Evolutionary conservation across 1,140 invertebrate species (phyloP).

Genomic region (Eufriesea mexicana): DNA sequence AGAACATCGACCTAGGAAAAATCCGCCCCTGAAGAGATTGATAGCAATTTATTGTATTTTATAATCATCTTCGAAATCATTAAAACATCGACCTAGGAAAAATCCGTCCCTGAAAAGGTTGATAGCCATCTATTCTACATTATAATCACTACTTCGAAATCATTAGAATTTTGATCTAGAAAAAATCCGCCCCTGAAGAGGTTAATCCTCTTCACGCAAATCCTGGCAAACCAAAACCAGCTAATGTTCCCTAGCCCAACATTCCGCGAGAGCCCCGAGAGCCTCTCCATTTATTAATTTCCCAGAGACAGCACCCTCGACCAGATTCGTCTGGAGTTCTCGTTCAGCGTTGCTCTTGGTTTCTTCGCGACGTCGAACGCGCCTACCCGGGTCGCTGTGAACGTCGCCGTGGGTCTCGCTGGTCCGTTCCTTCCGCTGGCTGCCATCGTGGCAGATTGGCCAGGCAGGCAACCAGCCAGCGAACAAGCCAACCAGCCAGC

Average conservation of each 20-base stretch:
- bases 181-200: too few species aligned
- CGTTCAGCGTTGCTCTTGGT: background rate
- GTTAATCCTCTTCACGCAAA: too few species aligned
- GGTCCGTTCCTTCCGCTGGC: constrained; percentile 42
- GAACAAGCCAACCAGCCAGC: constrained; percentile 60
- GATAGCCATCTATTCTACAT: too few species aligned
- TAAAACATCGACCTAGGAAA: too few species aligned
- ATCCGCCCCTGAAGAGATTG: too few species aligned
- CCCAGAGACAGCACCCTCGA: background rate
- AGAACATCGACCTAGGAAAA: too few species aligned
- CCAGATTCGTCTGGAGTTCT: background rate
- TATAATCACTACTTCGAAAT: too few species aligned
- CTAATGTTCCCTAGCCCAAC: background rate
- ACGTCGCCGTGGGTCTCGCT: constrained; percentile 36
- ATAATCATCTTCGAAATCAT: too few species aligned
- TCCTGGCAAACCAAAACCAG: too few species aligned
- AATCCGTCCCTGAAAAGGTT: too few species aligned
- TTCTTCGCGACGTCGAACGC: constrained; percentile 27
- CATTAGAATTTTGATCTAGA: too few species aligned
- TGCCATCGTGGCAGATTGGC: constrained; percentile 26
- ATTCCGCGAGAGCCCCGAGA: background rate
- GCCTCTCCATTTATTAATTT: constrained; percentile 45
- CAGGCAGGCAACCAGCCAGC: constrained; percentile 62
- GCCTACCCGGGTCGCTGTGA: background rate
- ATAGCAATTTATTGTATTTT: too few species aligned